Base-by-base conservation (phyloP, 1,140 invertebrate species). In the Atta texana region DNA sequence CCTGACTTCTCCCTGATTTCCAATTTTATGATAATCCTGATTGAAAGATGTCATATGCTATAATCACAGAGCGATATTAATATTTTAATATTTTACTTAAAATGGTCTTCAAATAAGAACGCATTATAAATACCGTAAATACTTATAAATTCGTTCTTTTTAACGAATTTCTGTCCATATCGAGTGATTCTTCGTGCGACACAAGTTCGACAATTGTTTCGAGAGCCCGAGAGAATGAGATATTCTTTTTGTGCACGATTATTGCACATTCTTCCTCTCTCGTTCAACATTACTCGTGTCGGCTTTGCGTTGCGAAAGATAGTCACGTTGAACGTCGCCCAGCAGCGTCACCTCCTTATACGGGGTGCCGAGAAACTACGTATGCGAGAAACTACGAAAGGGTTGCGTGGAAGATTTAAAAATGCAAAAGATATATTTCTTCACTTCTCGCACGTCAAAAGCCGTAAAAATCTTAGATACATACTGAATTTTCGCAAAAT, bases 321-420 rank as follows among this genome's bases (percentile, higher is more conserved):
- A 39, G 31, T 16, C 34, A 39, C 31, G n/a, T 57, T 39, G 49
- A 69, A 69, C 77, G 64, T 78, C 61, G 59, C 59, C 75, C 75
- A n/a, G 75, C 59, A 34, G 44, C 61, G 76, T 69, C 64, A 69
- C 51, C 49, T 55, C 64, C 44, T 78, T 78, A 31, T 66, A 78
- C 61, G 44, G 61, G 61, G 24, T 78, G 24, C 44, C 28, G 76
- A 55, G 44, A 69, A 80, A 61, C 8, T 28, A 51, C 57, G 28
- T 21, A 3, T 7, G 14, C 57, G 49, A 51, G 49, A 51, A 63
- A 8, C 21, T 3, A 39, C 66, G 1, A 14, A 69, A 49, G 66
- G 66, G 66, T 69, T 21, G 66, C 39, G 12, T 44, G n/a, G 21
- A 69, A 24, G 5, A 49, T 24, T 49, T 6, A 1, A 69, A 24